Evolutionary conservation across 2,888 invertebrate genomes (phyloP), one percentile per base, ranked within the genome.

Genomic region (Aphidoletes aphidimyza): DNA sequence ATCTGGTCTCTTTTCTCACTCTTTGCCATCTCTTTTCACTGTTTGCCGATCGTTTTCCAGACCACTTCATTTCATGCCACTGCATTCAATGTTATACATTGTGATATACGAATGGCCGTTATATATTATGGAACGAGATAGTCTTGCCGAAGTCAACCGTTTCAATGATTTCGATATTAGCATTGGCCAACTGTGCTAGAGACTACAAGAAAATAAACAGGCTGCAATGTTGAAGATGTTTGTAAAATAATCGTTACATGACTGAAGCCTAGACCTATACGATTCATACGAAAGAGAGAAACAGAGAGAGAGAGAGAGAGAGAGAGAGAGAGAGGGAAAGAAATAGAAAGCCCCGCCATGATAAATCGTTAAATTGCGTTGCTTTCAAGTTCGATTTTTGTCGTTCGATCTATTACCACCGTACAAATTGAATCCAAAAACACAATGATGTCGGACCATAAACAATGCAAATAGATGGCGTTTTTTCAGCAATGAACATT

Each of bases 361-460:
- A 69, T 69, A 69, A 69, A 69, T 69, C 69, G 69, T 69, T 30
- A 30, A 69, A 69, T 30, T 26, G 69, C 14, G 69, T 69, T 69
- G 69, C 30, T 69, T 69, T 69, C 30, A n/a, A n/a, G 69, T 69
- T 69, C 69, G 30, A 30, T 69, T 69, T 69, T 30, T 69, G 5
- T 69, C 17, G 34, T 2, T 69, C 69, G 11, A n/a, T 69, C 69
- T 2, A 34, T 19, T 26, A 22, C 54, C 54, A 30, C 34, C 69
- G 30, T 69, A 69, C 69, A 69, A 69, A 69, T 69, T 69, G 69
- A 69, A 69, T 69, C 2, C 69, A 69, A 69, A 69, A 69, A 69
- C 69, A 69, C 69, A n/a, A n/a, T n/a, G 34, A 69, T 69, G 34
- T 69, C 17, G 11, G 14, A 69, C 14, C 69, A 69, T 34, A 14